Conservation (phyloP, 2,797 vertebrate species). For the Thunnus albacares region DNA sequence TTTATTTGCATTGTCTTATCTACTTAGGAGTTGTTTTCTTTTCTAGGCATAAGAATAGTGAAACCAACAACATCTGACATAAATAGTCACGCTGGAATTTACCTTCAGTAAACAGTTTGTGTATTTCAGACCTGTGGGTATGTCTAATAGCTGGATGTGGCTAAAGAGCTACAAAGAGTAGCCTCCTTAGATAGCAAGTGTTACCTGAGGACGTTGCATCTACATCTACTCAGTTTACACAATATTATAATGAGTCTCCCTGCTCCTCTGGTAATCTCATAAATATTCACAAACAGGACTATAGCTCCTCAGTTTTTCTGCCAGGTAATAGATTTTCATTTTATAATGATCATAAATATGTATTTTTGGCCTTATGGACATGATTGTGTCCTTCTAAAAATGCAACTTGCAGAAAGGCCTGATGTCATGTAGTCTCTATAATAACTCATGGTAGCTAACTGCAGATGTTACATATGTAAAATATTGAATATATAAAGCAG, state of each 20-base stretch:
- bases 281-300: constrained; percentile 30
- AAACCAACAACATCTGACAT: neutral
- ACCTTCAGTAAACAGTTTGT: neutral
- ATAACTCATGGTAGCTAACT: neutral
- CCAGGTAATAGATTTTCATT: constrained; percentile 16
- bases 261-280: neutral
- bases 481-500: neutral
- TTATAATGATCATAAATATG: constrained; percentile 23
- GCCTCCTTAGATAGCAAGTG: neutral
- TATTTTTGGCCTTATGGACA: neutral
- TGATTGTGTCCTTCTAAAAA: neutral
- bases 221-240: constrained; percentile 25
- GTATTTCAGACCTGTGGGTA: neutral
- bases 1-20: neutral
- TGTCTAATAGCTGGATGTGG: neutral
- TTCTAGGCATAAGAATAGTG: neutral
- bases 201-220: constrained; percentile 10
- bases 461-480: neutral
- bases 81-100: neutral
- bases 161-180: neutral
- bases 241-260: constrained; percentile 34
- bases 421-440: neutral
- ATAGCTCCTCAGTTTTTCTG: constrained; percentile 27
- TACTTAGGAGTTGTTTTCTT: neutral
- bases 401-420: neutral